Base-by-base conservation (phyloP, 1,140 invertebrate species). In the Calycopis cecrops region DNA sequence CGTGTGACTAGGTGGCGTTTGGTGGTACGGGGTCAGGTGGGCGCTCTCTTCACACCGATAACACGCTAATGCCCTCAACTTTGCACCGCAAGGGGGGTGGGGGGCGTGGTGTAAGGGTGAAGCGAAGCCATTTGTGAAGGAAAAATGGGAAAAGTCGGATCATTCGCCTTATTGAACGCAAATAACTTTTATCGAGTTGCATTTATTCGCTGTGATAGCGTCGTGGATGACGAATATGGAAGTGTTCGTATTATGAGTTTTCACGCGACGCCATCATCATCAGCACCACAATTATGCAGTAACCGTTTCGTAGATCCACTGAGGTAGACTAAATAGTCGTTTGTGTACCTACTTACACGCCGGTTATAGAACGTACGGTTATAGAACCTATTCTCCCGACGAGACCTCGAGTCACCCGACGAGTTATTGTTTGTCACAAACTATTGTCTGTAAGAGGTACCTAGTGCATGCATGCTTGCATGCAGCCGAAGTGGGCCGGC, bases 21-120 rank as follows among this genome's bases (percentile, higher is more conserved):
- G 57, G 56, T 75, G 67, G 71, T 83, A 62, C 35, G 52, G 52
- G 71, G 62, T 76, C 83, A 86, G 80, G 83, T 86, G 79, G 78
- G 80, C 60, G 71, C 75, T 79, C 73, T 84, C 83, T 85, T 85
- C 76, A 77, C 78, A 59, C 79, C 82, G 87, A 88, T 88, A 88
- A 87, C 81, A 88, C 85, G 85, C 76, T 88, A 88, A 88, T 88
- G 85, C 85, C 77, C 80, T 88, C 87, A 88, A 88, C 85, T 88
- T 88, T 87, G 82, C 87, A 88, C 87, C 85, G 76, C 80, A 80
- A 61, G 72, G 70, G 74, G 52, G 73, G 69, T 16, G 69, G 68
- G 71, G 44, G 70, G 67, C 28, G 57, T 57, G 59, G 59, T 59
- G 57, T 52, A 60, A 55, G 58, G 49, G 51, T 42, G 67, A 58